phyloP scores from a whole-genome alignment of 2,113 vertebrate species.

The Mustelus asterias region DNA sequence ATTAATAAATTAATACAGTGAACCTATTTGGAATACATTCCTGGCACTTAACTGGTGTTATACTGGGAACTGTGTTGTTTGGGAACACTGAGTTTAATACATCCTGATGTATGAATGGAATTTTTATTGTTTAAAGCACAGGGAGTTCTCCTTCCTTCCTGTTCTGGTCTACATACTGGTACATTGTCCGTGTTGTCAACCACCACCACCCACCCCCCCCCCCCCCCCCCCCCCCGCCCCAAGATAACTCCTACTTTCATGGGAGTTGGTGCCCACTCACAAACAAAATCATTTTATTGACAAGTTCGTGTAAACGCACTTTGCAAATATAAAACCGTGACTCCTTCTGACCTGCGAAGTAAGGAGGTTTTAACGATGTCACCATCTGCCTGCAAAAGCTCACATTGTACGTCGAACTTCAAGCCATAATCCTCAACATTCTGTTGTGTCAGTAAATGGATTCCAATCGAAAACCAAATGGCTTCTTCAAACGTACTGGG shows the following conservation, averaged over 20 bases:
- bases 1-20: neutral
- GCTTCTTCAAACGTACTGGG: neutral
- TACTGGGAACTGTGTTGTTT: conserved; percentile 20
- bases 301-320: neutral
- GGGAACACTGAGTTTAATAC: neutral
- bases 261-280: neutral
- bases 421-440: neutral
- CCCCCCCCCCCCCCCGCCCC: too few relatives aligned
- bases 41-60: neutral
- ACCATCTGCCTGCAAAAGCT: neutral
- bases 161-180: neutral
- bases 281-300: conserved; percentile 19
- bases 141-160: neutral
- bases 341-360: neutral
- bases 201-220: neutral
- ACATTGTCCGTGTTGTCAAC: neutral
- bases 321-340: neutral
- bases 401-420: neutral
- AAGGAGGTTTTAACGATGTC: neutral
- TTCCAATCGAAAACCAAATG: neutral
- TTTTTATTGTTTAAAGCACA: neutral
- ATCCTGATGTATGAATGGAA: neutral
- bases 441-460: neutral
- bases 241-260: neutral
- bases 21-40: neutral